Conservation (phyloP, 1,140 invertebrate species). For the Brachionus manjavacas region DNA sequence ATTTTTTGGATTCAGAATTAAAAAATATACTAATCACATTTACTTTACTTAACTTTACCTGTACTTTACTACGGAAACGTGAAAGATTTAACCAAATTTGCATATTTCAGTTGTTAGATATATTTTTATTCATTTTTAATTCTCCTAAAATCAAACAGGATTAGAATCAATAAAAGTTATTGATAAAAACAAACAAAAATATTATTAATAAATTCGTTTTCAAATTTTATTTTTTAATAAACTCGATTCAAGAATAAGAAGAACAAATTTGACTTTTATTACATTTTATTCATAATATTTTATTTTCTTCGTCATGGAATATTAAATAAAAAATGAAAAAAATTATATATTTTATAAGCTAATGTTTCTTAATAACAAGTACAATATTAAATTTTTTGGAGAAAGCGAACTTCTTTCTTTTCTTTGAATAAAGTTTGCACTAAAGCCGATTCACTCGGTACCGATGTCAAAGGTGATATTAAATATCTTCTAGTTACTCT, state of each 20-base stretch:
- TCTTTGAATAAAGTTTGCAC: background rate
- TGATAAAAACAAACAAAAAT: background rate
- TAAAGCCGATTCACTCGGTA: background rate
- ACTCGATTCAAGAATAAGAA: background rate
- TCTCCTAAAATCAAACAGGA: background rate
- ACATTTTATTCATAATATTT: background rate
- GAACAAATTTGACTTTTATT: background rate
- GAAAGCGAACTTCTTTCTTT: background rate
- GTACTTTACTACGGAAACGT: background rate
- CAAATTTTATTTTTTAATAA: background rate
- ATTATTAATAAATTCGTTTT: background rate
- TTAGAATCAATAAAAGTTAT: background rate
- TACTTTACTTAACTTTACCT: background rate
- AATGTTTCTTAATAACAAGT: background rate
- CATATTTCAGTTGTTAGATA: too few species aligned
- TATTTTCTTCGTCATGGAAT: background rate
- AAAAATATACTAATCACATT: background rate
- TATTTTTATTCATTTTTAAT: too few species aligned
- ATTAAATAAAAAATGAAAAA: background rate
- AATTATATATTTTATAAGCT: background rate
- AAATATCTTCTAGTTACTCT: background rate
- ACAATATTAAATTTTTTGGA: background rate
- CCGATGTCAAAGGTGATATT: background rate
- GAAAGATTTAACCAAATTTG: background rate
- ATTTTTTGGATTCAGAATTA: background rate